Conservation (phyloP, 2,888 invertebrate species). For the Dorcus parallelipipedus region DNA sequence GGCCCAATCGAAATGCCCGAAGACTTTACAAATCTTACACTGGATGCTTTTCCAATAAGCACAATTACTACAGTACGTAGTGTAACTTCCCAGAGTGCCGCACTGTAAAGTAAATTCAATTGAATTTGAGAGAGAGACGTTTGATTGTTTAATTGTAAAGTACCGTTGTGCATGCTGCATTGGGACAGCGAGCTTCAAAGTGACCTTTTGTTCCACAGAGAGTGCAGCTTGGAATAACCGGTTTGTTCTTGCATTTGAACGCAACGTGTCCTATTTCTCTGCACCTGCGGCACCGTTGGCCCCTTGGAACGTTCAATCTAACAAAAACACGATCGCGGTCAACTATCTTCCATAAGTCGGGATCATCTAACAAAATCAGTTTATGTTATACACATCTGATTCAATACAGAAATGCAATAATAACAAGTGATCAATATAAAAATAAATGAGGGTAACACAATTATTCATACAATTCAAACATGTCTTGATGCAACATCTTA, state of each 20-base stretch:
- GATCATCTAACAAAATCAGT: conserved; percentile 51
- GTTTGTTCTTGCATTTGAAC: conserved; percentile 56
- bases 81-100: conserved; percentile 59
- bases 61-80: conserved; percentile 61
- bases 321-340: conserved; percentile 24
- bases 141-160: conserved; percentile 30
- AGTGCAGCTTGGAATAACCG: conserved; percentile 52
- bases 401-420: not conserved
- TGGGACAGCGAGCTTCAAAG: conserved; percentile 63
- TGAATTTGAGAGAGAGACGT: conserved; percentile 4
- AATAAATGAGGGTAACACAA: too few relatives aligned
- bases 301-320: conserved; percentile 17
- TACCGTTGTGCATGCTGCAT: conserved; percentile 68
- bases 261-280: conserved; percentile 62
- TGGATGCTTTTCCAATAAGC: conserved; percentile 48
- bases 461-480: too few relatives aligned
- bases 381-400: not conserved
- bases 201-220: conserved; percentile 70
- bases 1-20: conserved; percentile 58
- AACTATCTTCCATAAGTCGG: conserved; percentile 55
- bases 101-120: conserved; percentile 55
- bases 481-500: too few relatives aligned
- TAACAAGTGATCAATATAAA: too few relatives aligned
- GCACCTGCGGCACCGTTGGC: conserved; percentile 61
- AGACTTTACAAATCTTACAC: conserved; percentile 62